These are phyloP conservation scores for Xanthia icteritia DNA, from an alignment of 2,888 invertebrate species.

Conservation along the genomic window DNA sequence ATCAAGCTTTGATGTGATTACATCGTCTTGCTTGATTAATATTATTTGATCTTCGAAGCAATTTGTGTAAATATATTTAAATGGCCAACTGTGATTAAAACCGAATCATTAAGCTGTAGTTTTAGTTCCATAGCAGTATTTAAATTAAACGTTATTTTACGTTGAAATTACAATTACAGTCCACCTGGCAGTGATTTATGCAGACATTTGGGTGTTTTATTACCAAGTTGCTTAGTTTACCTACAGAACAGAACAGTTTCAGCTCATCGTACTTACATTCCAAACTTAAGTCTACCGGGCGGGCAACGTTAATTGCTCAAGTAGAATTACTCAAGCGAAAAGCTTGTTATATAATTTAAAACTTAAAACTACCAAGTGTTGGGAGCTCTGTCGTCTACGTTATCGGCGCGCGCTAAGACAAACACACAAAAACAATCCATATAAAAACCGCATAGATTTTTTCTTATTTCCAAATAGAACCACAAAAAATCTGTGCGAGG, in stretches of 20 bases:
- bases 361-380: conserved; percentile 44
- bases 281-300: conserved; percentile 6
- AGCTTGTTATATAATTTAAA: conserved; percentile 24
- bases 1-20: conserved; percentile 46
- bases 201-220: conserved; percentile 39
- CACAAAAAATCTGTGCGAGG: conserved; percentile 77
- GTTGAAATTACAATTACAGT: conserved; percentile 19
- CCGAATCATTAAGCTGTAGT: conserved; percentile 28
- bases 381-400: conserved; percentile 67
- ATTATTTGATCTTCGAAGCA: conserved; percentile 29
- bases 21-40: conserved; percentile 44
- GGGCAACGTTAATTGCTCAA: conserved; percentile 19
- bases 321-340: conserved; percentile 2
- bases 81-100: conserved; percentile 51
- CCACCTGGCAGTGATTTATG: conserved; percentile 25
- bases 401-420: conserved; percentile 86
- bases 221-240: conserved; percentile 5
- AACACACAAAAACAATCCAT: conserved; percentile 83
- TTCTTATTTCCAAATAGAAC: conserved; percentile 81
- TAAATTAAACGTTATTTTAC: conserved; percentile 38
- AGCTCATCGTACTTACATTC: background rate
- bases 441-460: conserved; percentile 81
- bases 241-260: conserved; percentile 14
- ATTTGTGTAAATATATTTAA: conserved; percentile 45
- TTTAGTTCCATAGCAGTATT: conserved; percentile 32